Evolutionary conservation across 2,797 vertebrate species (phyloP).

Genomic region (Cyprinella venusta): DNA sequence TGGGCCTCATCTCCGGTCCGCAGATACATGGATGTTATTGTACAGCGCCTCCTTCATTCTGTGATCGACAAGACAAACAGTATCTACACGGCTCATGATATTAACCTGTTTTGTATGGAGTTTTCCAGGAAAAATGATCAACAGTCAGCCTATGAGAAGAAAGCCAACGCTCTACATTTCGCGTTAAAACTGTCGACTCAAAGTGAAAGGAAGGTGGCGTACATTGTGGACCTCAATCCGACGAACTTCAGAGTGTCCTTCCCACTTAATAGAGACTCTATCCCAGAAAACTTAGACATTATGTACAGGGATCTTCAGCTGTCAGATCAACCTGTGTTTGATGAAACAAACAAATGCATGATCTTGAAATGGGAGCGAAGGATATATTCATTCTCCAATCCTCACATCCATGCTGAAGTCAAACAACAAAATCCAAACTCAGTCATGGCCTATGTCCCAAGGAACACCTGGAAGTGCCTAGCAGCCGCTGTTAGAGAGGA

Average conservation of each 20-base stretch:
- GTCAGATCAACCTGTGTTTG: constrained; percentile 68
- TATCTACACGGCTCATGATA: constrained; percentile 66
- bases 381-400: constrained; percentile 71
- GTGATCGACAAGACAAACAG: constrained; percentile 61
- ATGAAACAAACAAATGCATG: constrained; percentile 54
- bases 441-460: constrained; percentile 50
- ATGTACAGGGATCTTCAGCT: constrained; percentile 78
- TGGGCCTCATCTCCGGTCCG: constrained; percentile 85
- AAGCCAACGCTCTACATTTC: constrained; percentile 68
- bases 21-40: constrained; percentile 79
- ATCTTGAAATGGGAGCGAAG: constrained; percentile 76
- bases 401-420: constrained; percentile 24
- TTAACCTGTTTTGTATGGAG: constrained; percentile 76
- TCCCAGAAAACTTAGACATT: constrained; percentile 67
- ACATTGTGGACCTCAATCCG: constrained; percentile 67
- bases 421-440: constrained; percentile 8
- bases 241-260: constrained; percentile 75
- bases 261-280: constrained; percentile 71
- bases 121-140: constrained; percentile 73
- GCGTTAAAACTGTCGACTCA: constrained; percentile 72
- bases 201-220: constrained; percentile 74
- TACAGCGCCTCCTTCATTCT: constrained; percentile 78
- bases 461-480: constrained; percentile 69
- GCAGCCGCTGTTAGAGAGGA: constrained; percentile 65
- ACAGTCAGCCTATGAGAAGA: constrained; percentile 69